phyloP scores from a whole-genome alignment of 2,113 vertebrate genomes.

The Dicaeum eximium region DNA sequence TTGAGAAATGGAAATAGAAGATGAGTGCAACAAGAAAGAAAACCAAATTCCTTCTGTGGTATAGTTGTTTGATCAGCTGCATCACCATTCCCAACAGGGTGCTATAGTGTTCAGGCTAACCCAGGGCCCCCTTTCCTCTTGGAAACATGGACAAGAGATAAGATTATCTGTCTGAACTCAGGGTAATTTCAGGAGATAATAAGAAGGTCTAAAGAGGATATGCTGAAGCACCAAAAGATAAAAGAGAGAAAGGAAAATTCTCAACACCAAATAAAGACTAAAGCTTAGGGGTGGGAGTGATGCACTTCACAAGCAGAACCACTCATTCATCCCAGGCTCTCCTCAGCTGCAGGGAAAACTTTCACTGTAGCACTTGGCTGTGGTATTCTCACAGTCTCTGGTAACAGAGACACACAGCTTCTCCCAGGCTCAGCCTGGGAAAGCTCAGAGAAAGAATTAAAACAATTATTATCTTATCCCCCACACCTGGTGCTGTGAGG shows the following conservation, averaged over 20 bases:
- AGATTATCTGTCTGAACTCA: background rate
- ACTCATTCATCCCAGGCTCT: background rate
- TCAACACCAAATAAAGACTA: background rate
- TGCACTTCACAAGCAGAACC: background rate
- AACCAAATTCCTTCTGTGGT: background rate
- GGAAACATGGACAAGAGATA: background rate
- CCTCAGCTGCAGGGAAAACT: background rate
- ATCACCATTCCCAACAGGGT: background rate
- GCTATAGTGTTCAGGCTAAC: background rate
- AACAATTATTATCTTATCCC: no score
- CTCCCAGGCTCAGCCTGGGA: no score
- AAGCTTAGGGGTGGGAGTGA: background rate
- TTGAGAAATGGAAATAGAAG: background rate
- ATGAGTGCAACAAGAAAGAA: background rate
- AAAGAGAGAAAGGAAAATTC: background rate
- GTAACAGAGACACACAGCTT: no score
- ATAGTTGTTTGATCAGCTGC: background rate
- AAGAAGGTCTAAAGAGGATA: background rate
- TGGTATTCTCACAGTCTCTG: no score
- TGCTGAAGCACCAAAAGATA: background rate
- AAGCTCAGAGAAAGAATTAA: no score
- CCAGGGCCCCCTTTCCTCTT: background rate
- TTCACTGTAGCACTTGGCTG: no score
- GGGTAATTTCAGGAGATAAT: background rate
- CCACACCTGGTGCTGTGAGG: no score